Evolutionary conservation across 2,888 invertebrate species (phyloP).

Genomic region (Strigamia transsilvanica): DNA sequence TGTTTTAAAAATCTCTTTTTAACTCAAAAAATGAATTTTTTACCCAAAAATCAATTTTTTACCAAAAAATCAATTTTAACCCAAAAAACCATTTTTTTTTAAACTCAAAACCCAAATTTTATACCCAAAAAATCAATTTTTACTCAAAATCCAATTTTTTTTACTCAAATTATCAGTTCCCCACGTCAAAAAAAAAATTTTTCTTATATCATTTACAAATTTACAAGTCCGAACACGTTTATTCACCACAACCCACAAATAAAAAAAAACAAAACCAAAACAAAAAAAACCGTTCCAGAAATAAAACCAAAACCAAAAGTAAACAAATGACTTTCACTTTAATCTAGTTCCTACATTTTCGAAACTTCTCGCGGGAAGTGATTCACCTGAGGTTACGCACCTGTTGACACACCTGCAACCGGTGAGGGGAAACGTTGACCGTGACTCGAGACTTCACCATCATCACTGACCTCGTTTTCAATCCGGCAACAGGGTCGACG

Average conservation of each 20-base stretch:
- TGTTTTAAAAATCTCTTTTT: too few species aligned
- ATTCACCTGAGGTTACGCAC: conserved; percentile 25
- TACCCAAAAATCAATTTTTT: too few species aligned
- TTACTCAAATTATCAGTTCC: too few species aligned
- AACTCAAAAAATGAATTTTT: too few species aligned
- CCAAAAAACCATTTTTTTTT: too few species aligned
- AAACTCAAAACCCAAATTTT: too few species aligned
- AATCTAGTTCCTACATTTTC: not conserved
- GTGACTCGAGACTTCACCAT: conserved; percentile 6
- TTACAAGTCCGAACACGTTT: too few species aligned
- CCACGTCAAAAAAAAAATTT: too few species aligned
- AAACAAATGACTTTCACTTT: not conserved
- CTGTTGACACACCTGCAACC: conserved; percentile 40
- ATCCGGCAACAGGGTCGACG: not conserved
- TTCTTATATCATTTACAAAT: too few species aligned
- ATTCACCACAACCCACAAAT: not conserved
- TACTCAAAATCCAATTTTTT: too few species aligned
- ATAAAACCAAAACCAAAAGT: not conserved
- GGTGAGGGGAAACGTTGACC: conserved; percentile 29
- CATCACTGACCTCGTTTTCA: conserved; percentile 43
- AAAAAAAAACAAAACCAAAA: not conserved
- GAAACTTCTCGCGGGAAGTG: not conserved
- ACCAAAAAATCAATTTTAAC: too few species aligned
- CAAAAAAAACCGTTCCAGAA: not conserved
- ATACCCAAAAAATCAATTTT: too few species aligned